Base-by-base conservation (phyloP, 2,797 vertebrate species). In the Babyrousa celebensis region DNA sequence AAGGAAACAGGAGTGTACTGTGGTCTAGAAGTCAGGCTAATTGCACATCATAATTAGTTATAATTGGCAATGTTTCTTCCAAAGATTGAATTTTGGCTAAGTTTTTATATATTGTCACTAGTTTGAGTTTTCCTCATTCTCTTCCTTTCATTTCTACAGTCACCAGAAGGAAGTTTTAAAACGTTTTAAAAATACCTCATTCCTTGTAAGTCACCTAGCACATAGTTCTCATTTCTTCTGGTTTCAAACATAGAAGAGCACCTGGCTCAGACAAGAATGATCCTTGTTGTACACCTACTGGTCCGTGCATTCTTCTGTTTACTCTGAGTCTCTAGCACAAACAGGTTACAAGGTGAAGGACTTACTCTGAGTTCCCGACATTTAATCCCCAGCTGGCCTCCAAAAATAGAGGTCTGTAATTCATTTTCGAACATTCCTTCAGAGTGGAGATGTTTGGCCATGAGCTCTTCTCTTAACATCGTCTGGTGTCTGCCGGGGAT, bases 391-490 rank as follows among this genome's bases (percentile, higher is more conserved):
- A 15, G 20, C 82, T 63, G 15, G 29, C 60, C 23, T 86, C 99
- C 98, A 99, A 99, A 99, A 97, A 99, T 99, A 52, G 99, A 99
- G 9, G 98, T 99, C 78, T 99, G 99, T 94, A 99, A 98, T 91
- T 99, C 99, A 98, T 99, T 99, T 98, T 99, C 99, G 98, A 99
- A 99, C 99, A 99, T 99, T 98, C 99, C 99, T 98, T 99, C 99
- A 97, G 99, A 99, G 98, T 99, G 99, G 97, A 99, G 98, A 91
- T 99, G 99, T 97, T 99, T 99, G 98, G 98, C 99, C 99, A 99
- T 99, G 91, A 99, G 98, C 91, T 99, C 99, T 17, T 99, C 99
- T 98, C 99, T 99, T 94, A 99, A 99, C 99, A 90, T 99, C 99
- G 96, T 99, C 99, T 84, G 99, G 98, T 7, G 99, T 99, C 99